Evolutionary conservation across 2,797 vertebrate genomes (phyloP).

Genomic region (Sebastes itinus): DNA sequence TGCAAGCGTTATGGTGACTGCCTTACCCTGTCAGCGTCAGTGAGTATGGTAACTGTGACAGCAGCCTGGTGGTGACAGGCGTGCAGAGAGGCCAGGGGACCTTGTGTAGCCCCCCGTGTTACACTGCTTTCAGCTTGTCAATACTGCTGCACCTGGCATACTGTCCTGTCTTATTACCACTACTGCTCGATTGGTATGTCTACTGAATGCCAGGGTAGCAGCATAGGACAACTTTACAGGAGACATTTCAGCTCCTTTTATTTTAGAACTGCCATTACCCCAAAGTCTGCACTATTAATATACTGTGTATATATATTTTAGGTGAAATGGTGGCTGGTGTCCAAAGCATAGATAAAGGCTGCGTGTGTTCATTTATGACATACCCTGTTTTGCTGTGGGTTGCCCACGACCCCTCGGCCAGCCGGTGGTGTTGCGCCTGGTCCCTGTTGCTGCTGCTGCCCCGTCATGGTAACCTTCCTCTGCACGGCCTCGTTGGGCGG

Average conservation of each 20-base stretch:
- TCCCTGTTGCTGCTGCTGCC: slow-evolving; percentile 67
- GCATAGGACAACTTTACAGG: slow-evolving; percentile 50
- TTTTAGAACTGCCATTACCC: slow-evolving; percentile 19
- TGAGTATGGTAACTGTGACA: slow-evolving; percentile 67
- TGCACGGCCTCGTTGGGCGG: slow-evolving; percentile 81
- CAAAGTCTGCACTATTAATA: slow-evolving; percentile 28
- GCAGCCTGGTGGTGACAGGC: slow-evolving; percentile 78
- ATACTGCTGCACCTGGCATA: slow-evolving; percentile 79
- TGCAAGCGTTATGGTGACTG: slow-evolving; percentile 72
- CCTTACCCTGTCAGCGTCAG: slow-evolving; percentile 73
- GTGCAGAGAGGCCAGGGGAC: slow-evolving; percentile 77
- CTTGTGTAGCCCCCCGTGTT: slow-evolving; percentile 71
- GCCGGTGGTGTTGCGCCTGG: slow-evolving; percentile 58
- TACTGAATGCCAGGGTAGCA: slow-evolving; percentile 49
- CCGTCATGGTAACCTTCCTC: slow-evolving; percentile 90
- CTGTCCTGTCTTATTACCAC: slow-evolving; percentile 74
- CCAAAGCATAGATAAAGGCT: not conserved
- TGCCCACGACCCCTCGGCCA: slow-evolving; percentile 82
- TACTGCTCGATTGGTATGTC: slow-evolving; percentile 57
- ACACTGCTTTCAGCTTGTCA: slow-evolving; percentile 66
- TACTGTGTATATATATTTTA: slow-evolving; percentile 1
- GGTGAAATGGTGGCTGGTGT: slow-evolving; percentile 10
- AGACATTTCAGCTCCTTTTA: slow-evolving; percentile 44
- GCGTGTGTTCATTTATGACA: slow-evolving; percentile 26
- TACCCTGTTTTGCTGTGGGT: slow-evolving; percentile 84